Base-by-base conservation (phyloP, 2,797 vertebrate species). In the Urophycis tenuis region DNA sequence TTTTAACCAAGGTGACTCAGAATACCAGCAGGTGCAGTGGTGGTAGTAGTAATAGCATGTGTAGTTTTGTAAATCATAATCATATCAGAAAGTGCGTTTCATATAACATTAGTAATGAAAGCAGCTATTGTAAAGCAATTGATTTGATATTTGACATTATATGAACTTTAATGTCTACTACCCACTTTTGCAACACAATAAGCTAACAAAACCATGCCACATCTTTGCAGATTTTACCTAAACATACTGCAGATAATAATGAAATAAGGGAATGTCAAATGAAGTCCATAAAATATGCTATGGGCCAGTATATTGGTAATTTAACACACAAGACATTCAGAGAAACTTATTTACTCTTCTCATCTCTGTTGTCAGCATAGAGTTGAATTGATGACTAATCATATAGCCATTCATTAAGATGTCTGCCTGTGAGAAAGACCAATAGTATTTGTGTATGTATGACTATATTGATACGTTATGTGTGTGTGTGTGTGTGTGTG, bases 341-440 rank as follows among this genome's bases (percentile, higher is more conserved):
- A 53, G 45, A 19, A 3, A 25, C 25, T 67, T 29, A 10, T n/a
- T 29, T 67, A 2, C 25, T 67, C 60, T 67, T 67, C 53, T 60
- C 53, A 25, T 60, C 53, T 60, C 53, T 49, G 15, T 22, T 49
- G 22, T 60, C 49, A 60, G 22, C 7, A 60, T 60, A 60, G 1
- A 29, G 60, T 25, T 67, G 60, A 67, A 67, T n/a, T 29, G 60
- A 29, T 67, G 60, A 67, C 25, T 25, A 29, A 3, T 67, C 60
- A 3, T 67, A 29, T 29, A 67, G 60, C 60, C 25, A 29, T 67
- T 67, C 60, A 2, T 67, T 67, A 29, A 29, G 60, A 67, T 67
- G 25, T 67, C 60, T 64, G n/a, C 60, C 60, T 64, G n/a, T 29
- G 60, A 67, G 60, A 67, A 60, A 67, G n/a, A 67, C 60, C 60